Percentiles rank a stretch among this genome's conserved stretches.
Conservation (phyloP, 2,113 vertebrate genomes). For the Oncorhynchus mykiss region DNA sequence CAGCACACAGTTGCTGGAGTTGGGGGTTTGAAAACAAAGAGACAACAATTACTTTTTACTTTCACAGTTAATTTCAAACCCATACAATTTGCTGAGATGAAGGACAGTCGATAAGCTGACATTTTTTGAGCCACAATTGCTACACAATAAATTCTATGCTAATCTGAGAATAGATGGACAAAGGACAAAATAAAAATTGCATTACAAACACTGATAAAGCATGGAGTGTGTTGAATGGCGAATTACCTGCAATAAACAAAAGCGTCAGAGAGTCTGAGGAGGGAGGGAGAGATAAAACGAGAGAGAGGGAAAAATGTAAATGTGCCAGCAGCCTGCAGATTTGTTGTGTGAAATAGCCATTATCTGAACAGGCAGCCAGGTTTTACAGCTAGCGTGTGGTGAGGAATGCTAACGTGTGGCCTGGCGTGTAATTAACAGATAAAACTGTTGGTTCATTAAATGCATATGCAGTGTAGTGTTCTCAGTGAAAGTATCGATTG, state of each 20-base stretch:
- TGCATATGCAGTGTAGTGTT: conserved; percentile 77
- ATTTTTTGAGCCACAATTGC: conserved; percentile 29
- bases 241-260: conserved; percentile 64
- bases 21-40: background rate
- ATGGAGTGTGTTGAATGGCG: conserved; percentile 47
- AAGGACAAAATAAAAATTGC: conserved; percentile 52
- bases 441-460: conserved; percentile 75
- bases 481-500: conserved; percentile 77
- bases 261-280: conserved; percentile 14
- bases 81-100: conserved; percentile 23
- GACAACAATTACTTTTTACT: background rate
- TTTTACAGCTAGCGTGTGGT: conserved; percentile 32
- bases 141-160: conserved; percentile 43
- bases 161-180: conserved; percentile 40
- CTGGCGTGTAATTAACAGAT: conserved; percentile 81
- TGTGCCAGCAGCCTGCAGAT: conserved; percentile 51
- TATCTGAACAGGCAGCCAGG: conserved; percentile 67
- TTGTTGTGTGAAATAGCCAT: conserved; percentile 66
- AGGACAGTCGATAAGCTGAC: conserved; percentile 12
- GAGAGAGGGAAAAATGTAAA: conserved; percentile 25
- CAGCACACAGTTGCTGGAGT: background rate
- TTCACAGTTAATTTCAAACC: conserved; percentile 16
- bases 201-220: conserved; percentile 50
- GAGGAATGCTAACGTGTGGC: conserved; percentile 73
- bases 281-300: conserved; percentile 55